Evolutionary conservation across 2,797 vertebrate species (phyloP).

Genomic region (Ptychobarbus kaznakovi): DNA sequence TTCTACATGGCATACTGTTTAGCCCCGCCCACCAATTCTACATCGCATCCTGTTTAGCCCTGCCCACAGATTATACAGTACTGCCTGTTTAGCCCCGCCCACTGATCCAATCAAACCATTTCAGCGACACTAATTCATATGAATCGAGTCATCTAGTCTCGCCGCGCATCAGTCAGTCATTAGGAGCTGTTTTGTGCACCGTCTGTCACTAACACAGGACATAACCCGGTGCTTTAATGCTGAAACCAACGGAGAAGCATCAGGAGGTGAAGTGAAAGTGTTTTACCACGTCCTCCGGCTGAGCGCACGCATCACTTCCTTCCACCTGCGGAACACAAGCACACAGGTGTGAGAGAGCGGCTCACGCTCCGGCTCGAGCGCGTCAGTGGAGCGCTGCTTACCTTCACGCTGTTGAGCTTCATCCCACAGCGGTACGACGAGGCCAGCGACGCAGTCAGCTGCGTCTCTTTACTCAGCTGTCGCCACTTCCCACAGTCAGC

Average conservation of each 20-base stretch:
- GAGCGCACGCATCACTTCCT: conserved; percentile 89
- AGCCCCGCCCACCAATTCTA: too few species aligned
- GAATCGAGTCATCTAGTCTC: too few species aligned
- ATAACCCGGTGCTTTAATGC: background rate
- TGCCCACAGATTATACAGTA: too few species aligned
- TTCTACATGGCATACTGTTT: too few species aligned
- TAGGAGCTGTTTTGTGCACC: too few species aligned
- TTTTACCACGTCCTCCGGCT: conserved; percentile 95
- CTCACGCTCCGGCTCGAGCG: background rate
- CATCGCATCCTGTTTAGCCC: too few species aligned
- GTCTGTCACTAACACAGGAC: background rate
- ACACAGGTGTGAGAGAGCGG: background rate
- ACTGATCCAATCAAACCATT: too few species aligned
- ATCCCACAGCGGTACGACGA: conserved; percentile 91
- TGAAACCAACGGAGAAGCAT: background rate
- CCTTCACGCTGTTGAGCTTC: conserved; percentile 91
- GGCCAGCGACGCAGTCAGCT: conserved; percentile 87
- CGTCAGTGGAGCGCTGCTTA: conserved; percentile 59
- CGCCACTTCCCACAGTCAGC: conserved; percentile 94
- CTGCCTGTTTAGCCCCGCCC: too few species aligned
- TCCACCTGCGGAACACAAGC: conserved; percentile 78
- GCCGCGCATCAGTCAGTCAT: too few species aligned
- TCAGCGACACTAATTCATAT: too few species aligned
- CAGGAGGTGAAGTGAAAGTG: background rate
- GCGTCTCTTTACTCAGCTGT: conserved; percentile 95